Evolutionary conservation across 2,113 vertebrate species (phyloP).

Genomic region (Xyrauchen texanus): DNA sequence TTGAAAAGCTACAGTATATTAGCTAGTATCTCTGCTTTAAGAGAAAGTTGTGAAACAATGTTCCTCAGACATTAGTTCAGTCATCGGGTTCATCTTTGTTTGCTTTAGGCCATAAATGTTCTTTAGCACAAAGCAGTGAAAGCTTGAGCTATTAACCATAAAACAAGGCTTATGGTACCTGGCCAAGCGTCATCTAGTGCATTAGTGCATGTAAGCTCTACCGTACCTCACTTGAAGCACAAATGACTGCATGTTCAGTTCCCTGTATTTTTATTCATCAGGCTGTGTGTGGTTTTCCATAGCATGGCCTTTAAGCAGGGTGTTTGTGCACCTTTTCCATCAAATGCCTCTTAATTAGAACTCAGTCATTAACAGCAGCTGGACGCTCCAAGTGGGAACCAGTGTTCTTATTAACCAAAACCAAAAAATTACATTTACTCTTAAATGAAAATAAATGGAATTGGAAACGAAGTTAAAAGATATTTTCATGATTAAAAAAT

Average conservation of each 20-base stretch:
- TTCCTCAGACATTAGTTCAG: slow-evolving; percentile 40
- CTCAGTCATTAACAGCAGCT: too few relatives aligned
- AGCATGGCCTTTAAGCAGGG: slow-evolving; percentile 65
- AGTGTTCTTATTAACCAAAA: too few relatives aligned
- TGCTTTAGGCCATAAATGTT: slow-evolving; percentile 43
- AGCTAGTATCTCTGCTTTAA: too few relatives aligned
- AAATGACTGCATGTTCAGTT: slow-evolving; percentile 33
- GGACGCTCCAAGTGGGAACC: too few relatives aligned
- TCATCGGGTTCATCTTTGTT: slow-evolving; percentile 61
- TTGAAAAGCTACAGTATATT: too few relatives aligned
- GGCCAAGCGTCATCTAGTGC: slow-evolving; percentile 12
- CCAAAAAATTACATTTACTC: too few relatives aligned
- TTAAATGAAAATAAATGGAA: too few relatives aligned
- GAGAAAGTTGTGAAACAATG: not conserved
- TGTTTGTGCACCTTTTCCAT: slow-evolving; percentile 72
- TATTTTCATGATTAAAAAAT: too few relatives aligned
- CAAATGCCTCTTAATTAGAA: slow-evolving; percentile 44
- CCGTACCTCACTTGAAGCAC: slow-evolving; percentile 12
- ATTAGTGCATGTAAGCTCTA: slow-evolving; percentile 20
- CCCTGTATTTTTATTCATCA: slow-evolving; percentile 12
- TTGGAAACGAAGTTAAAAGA: too few relatives aligned
- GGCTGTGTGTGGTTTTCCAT: slow-evolving; percentile 18
- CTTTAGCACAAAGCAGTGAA: slow-evolving; percentile 16
- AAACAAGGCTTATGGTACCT: slow-evolving; percentile 12
- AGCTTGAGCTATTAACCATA: slow-evolving; percentile 33